phyloP scores from a whole-genome alignment of 2,888 invertebrate genomes.

The Cheilosia variabilis region DNA sequence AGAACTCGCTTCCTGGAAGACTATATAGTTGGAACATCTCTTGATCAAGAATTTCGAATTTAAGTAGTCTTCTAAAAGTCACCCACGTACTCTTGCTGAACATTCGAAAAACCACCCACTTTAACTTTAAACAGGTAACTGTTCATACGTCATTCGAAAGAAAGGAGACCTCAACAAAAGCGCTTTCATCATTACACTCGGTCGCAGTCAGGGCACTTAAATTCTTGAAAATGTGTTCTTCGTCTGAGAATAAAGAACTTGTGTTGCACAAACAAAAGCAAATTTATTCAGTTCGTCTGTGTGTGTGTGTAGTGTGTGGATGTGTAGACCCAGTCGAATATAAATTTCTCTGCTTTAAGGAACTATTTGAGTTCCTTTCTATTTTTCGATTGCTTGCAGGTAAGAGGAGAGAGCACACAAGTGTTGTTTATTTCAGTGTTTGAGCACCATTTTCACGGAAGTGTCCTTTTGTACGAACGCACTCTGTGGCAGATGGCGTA shows the following conservation, averaged over 20 bases:
- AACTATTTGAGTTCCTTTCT: conserved; percentile 26
- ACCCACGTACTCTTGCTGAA: no score
- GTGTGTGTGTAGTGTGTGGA: no score
- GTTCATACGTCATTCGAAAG: neutral
- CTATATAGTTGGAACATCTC: no score
- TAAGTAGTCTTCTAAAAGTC: no score
- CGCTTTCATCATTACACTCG: conserved; percentile 18
- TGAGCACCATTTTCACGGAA: conserved; percentile 47
- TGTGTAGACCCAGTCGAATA: conserved; percentile 14
- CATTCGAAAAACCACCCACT: no score
- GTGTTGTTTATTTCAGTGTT: conserved; percentile 64
- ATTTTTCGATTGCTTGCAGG: conserved; percentile 40
- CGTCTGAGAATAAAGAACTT: conserved; percentile 59
- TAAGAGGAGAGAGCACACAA: conserved; percentile 46
- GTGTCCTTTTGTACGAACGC: conserved; percentile 49
- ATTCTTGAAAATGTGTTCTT: conserved; percentile 51
- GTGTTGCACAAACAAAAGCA: conserved; percentile 68
- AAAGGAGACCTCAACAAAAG: conserved; percentile 1
- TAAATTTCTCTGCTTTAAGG: conserved; percentile 35
- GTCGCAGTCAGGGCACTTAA: conserved; percentile 58
- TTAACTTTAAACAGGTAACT: no score
- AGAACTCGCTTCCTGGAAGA: no score
- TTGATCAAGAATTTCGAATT: no score
- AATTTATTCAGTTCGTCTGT: conserved; percentile 49
- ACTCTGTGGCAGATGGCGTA: conserved; percentile 5